Conservation (phyloP, 2,113 vertebrate genomes). For the Odobenus rosmarus region DNA sequence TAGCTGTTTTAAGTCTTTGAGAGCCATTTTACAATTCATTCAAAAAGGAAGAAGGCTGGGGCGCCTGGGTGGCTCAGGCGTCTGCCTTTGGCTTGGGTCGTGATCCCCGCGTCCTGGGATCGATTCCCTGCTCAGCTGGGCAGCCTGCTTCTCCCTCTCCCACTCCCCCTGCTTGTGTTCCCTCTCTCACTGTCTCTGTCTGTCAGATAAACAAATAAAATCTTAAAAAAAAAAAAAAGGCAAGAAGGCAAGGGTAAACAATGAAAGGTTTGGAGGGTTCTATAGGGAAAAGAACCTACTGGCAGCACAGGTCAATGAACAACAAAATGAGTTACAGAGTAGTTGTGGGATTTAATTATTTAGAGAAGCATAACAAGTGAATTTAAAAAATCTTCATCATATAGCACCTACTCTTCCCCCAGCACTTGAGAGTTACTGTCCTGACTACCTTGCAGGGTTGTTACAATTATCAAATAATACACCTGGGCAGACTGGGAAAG, state of each 20-base stretch:
- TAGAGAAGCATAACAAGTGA: neutral
- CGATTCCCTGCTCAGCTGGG: too few species aligned
- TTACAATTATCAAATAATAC: neutral
- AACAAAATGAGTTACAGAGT: conserved; percentile 11
- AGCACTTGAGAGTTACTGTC: neutral
- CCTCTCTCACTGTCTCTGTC: too few species aligned
- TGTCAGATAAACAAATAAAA: too few species aligned
- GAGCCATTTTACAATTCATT: neutral
- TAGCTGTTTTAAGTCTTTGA: neutral
- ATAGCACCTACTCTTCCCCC: neutral
- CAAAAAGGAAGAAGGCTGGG: neutral
- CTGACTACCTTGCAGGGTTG: neutral
- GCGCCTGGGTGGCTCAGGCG: too few species aligned
- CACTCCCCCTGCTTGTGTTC: too few species aligned
- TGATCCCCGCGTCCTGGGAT: too few species aligned
- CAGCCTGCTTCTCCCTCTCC: too few species aligned
- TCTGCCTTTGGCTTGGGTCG: too few species aligned
- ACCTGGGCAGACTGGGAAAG: neutral
- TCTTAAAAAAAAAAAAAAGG: neutral
- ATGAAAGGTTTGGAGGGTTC: neutral
- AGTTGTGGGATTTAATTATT: conserved; percentile 22
- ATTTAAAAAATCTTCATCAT: neutral
- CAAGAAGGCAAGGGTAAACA: neutral
- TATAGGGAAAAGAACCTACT: neutral
- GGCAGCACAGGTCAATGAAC: neutral